A percentile compares a stretch with the other conserved stretches of the same genome.
Evolutionary conservation across 1,140 invertebrate species (phyloP).

Genomic region (Ruditapes philippinarum): DNA sequence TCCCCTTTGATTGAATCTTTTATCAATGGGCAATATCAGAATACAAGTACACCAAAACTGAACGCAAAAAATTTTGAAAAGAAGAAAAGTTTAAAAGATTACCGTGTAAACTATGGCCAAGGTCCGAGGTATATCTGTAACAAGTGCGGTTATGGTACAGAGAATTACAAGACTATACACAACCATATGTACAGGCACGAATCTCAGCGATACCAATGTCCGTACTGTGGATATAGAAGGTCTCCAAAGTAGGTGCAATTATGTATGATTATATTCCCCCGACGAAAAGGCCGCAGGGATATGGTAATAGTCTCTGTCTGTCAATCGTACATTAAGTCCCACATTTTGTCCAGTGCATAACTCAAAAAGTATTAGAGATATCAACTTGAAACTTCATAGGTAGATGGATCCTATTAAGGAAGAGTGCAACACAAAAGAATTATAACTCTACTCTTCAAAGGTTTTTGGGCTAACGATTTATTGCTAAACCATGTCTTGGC

Average conservation of each 20-base stretch:
- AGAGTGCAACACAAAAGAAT: no score
- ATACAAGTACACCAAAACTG: background rate
- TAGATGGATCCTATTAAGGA: no score
- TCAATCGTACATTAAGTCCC: no score
- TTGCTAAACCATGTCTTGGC: no score
- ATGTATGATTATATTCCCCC: no score
- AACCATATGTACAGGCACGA: conserved; percentile 66
- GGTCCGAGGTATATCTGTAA: conserved; percentile 64
- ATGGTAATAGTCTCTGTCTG: no score
- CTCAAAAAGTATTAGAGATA: no score
- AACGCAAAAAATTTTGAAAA: conserved; percentile 52
- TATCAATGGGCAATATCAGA: conserved; percentile 43
- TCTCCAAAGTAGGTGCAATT: conserved; percentile 55
- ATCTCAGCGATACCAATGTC: conserved; percentile 60
- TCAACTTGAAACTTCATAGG: no score
- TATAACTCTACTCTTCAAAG: no score
- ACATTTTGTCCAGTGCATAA: no score
- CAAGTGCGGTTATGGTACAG: conserved; percentile 59
- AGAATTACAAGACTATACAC: conserved; percentile 67
- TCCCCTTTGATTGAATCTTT: conserved; percentile 61
- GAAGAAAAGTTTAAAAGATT: conserved; percentile 56
- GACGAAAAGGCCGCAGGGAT: no score
- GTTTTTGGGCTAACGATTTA: no score
- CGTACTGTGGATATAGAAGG: conserved; percentile 60
- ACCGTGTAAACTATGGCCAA: conserved; percentile 42